Evolutionary conservation across 1,140 invertebrate species (phyloP), one percentile per base, ranked within the genome.

Genomic region (Pteromalus puparum): DNA sequence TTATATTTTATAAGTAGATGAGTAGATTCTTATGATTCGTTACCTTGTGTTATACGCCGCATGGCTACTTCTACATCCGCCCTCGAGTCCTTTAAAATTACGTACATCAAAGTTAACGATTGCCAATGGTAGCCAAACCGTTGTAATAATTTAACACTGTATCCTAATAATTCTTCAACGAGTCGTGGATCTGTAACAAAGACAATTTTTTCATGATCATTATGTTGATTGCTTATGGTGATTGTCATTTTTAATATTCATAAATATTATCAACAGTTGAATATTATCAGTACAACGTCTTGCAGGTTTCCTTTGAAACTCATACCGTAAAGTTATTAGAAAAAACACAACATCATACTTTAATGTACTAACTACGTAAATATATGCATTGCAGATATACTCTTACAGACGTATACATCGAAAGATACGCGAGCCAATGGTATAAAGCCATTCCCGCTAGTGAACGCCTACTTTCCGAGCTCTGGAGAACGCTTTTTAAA

Each of bases 41-140:
- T 91, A 96, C 96, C 96, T 94, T 96, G 95, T 82, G 95, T 93
- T 87, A 96, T 96, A 86, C 95, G 94, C 84, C 94, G 92, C 28
- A 95, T 94, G 42, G 95, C 95, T 90, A 96, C 95, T 87, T 96
- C 95, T 9, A 96, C 91, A 89, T 96, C 95, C 53, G 94, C 94
- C 76, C 94, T 93, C 30, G 95, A 95, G 88, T 96, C 94, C 88
- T 96, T 96, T 70, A 96, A 92, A 89, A 96, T 96, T 87, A 95
- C 94, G 90, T 96, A 95, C 92, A 96, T 95, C 30, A 96, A 89
- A 12, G 95, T 95, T 93, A 96, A 94, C 94, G 95, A 95, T 88
- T 96, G 95, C 94, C 94, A 95, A 1, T 95, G 94, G 90, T 95
- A 96, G 87, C 94, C 94, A 92, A 96, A 96, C 91, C 94, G 95